Conservation (phyloP, 2,888 invertebrate genomes). For the Drosophila rellima region DNA sequence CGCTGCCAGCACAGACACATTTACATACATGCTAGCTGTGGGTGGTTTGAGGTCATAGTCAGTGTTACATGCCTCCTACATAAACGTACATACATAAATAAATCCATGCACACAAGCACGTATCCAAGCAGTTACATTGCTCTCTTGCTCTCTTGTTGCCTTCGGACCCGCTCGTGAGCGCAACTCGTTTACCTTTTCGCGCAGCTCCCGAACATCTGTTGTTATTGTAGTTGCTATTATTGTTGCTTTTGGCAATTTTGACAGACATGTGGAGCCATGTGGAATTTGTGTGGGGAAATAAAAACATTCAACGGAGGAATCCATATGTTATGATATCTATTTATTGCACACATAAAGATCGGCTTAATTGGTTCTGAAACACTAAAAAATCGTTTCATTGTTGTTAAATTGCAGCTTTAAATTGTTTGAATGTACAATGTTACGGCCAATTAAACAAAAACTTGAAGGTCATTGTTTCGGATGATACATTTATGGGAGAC, state of each 20-base stretch:
- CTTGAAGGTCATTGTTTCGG: slow-evolving; percentile 39
- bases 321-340: slow-evolving; percentile 64
- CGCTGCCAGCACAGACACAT: slow-evolving; percentile 28
- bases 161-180: slow-evolving; percentile 54
- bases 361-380: slow-evolving; percentile 53
- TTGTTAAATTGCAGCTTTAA: slow-evolving; percentile 48
- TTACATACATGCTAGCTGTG: slow-evolving; percentile 49
- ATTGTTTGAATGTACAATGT: slow-evolving; percentile 42
- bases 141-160: slow-evolving; percentile 37
- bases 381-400: slow-evolving; percentile 41
- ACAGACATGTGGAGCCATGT: slow-evolving; percentile 56
- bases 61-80: slow-evolving; percentile 67
- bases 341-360: slow-evolving; percentile 51
- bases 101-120: slow-evolving; percentile 19
- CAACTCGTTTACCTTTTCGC: slow-evolving; percentile 78
- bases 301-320: slow-evolving; percentile 18
- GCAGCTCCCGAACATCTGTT: slow-evolving; percentile 70
- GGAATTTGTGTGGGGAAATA: slow-evolving; percentile 54
- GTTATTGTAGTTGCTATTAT: slow-evolving; percentile 59
- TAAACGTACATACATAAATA: slow-evolving; percentile 13
- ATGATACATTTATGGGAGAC: slow-evolving; percentile 8
- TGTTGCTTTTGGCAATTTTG: slow-evolving; percentile 66
- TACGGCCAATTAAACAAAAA: slow-evolving; percentile 47
- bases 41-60: slow-evolving; percentile 76
- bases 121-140: slow-evolving; percentile 45